Evolutionary conservation across 1,140 invertebrate genomes (phyloP).

Genomic region (Solenopsis invicta): DNA sequence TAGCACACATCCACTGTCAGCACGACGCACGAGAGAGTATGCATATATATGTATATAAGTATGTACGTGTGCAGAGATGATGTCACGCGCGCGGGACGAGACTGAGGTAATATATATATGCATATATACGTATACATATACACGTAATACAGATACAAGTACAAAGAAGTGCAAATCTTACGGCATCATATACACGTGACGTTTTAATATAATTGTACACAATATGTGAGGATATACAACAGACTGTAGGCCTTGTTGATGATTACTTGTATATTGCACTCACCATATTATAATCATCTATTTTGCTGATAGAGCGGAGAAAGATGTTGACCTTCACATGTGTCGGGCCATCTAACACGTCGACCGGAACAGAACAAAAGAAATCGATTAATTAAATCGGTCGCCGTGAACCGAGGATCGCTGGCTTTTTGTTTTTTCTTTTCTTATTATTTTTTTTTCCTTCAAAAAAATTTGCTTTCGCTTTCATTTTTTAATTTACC

Average conservation of each 20-base stretch:
- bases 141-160: slow-evolving; percentile 80
- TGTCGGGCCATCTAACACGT: slow-evolving; percentile 90
- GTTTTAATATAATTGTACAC: slow-evolving; percentile 81
- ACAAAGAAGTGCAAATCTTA: slow-evolving; percentile 83
- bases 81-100: slow-evolving; percentile 38
- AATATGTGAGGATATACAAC: slow-evolving; percentile 83
- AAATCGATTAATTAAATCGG: slow-evolving; percentile 80
- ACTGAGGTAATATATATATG: slow-evolving; percentile 57
- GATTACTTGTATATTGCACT: slow-evolving; percentile 88
- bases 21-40: slow-evolving; percentile 53
- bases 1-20: slow-evolving; percentile 84
- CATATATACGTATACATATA: slow-evolving; percentile 75
- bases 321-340: slow-evolving; percentile 96
- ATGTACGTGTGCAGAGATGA: neutral
- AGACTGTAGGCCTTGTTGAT: slow-evolving; percentile 83
- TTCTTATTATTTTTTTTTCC: slow-evolving; percentile 35
- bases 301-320: slow-evolving; percentile 98
- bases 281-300: slow-evolving; percentile 99
- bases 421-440: slow-evolving; percentile 55
- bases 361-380: slow-evolving; percentile 86
- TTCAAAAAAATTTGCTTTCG: neutral
- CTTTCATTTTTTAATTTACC: slow-evolving; percentile 44
- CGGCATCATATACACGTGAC: slow-evolving; percentile 83
- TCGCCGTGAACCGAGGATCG: slow-evolving; percentile 65
- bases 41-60: slow-evolving; percentile 37